Evolutionary conservation across 2,888 invertebrate species (phyloP).

Genomic region (Tuberolachnus salignus): DNA sequence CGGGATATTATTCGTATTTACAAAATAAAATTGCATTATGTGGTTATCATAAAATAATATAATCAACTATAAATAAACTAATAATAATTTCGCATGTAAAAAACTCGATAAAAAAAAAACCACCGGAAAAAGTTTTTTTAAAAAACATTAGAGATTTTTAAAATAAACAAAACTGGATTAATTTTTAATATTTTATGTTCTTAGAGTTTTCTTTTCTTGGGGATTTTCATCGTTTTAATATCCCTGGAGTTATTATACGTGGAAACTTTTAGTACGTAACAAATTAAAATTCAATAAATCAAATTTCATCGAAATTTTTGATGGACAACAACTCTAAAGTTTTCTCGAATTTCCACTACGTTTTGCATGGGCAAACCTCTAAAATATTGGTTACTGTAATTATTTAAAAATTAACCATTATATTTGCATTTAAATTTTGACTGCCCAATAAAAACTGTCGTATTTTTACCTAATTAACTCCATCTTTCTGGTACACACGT

Average conservation of each 20-base stretch:
- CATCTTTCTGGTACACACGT: too few species aligned
- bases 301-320: constrained; percentile 9
- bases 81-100: neutral
- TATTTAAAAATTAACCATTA: neutral
- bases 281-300: constrained; percentile 44
- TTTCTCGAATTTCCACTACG: constrained; percentile 27
- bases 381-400: constrained; percentile 2
- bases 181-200: neutral
- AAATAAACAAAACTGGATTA: neutral
- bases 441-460: too few species aligned
- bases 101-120: too few species aligned
- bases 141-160: neutral
- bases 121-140: neutral
- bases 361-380: constrained; percentile 26
- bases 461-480: too few species aligned
- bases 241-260: neutral
- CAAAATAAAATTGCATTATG: neutral
- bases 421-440: too few species aligned
- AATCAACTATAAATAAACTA: neutral
- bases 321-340: constrained; percentile 3
- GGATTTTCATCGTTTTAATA: neutral
- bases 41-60: neutral
- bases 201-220: neutral
- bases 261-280: constrained; percentile 31
- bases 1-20: neutral